Evolutionary conservation across 2,888 invertebrate genomes (phyloP), one percentile per base, ranked within the genome.

Genomic region (Drosophila aldrichi): DNA sequence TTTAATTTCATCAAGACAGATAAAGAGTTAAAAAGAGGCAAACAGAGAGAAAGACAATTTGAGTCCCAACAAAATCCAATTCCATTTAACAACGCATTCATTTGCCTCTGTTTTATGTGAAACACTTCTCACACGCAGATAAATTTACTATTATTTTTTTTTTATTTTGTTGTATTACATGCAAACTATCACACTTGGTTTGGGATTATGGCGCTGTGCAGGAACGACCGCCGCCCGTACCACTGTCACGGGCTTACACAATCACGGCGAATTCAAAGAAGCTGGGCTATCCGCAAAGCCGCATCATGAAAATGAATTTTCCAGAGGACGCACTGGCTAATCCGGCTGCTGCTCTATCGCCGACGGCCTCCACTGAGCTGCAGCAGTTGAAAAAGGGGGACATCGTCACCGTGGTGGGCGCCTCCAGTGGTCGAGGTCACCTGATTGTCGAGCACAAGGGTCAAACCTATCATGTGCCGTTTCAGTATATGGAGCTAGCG

Each of bases 181-280:
- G 38, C 54, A 38, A 58, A 76, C 68, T 44, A n/a, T 44, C 63
- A 18, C 49, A 46, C 48, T 62, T 18, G 59, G 46, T 36, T 40
- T n/a, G 52, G 74, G 69, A 74, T 74, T 74, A 70, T 67, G 52
- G 52, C 40, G 36, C 70, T 75, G 79, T 44, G 46, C 92, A 96
- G 96, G 97, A 98, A 93, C 95, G 97, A 73, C 97, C 98, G 40
- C 98, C 98, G 40, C 97, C 98, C 36, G 96, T 98, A 77, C 98
- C 98, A 54, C 97, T 97, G 38, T 96, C 97, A 88, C 95, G 98
- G 83, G 95, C 97, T 2, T 98, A 98, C 93, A 98, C 97, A 8
- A 97, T 98, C 68, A 94, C 96, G 34, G 97, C 97, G 85, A 97
- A 97, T 92, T 96, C 97, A 67, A 98, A 98, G 94, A 98, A 98